Evolutionary conservation across 2,888 invertebrate species (phyloP).

Genomic region (Lydus trimaculatus): DNA sequence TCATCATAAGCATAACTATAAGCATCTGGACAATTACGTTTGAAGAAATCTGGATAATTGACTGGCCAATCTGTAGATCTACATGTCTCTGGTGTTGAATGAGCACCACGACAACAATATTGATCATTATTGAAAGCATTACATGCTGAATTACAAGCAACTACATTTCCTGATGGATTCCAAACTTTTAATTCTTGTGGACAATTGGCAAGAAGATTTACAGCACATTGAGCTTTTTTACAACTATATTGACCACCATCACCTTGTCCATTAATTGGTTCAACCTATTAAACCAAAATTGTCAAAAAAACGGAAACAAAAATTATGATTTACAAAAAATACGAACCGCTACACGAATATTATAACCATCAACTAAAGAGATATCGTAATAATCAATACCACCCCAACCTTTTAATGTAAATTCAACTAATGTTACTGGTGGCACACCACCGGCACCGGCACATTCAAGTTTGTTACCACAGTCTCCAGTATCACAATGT

Average conservation of each 20-base stretch:
- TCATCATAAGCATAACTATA: slow-evolving; percentile 66
- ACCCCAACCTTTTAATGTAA: slow-evolving; percentile 54
- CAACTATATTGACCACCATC: slow-evolving; percentile 55
- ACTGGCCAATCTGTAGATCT: slow-evolving; percentile 52
- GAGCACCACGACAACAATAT: slow-evolving; percentile 61
- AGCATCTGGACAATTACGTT: slow-evolving; percentile 62
- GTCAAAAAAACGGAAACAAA: not conserved
- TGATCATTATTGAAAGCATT: slow-evolving; percentile 59
- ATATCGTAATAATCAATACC: slow-evolving; percentile 60
- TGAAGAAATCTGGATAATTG: slow-evolving; percentile 60
- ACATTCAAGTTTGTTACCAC: slow-evolving; percentile 58
- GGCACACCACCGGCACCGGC: slow-evolving; percentile 59
- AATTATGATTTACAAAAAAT: not conserved
- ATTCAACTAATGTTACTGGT: slow-evolving; percentile 59
- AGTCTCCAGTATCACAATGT: slow-evolving; percentile 58
- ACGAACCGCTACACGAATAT: slow-evolving; percentile 51
- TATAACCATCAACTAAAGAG: slow-evolving; percentile 62
- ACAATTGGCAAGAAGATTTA: slow-evolving; percentile 55
- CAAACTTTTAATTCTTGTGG: slow-evolving; percentile 52
- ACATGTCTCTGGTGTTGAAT: slow-evolving; percentile 59
- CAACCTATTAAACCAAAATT: slow-evolving; percentile 39
- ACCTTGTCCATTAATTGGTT: slow-evolving; percentile 46
- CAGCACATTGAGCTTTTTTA: slow-evolving; percentile 50
- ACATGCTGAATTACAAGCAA: slow-evolving; percentile 63
- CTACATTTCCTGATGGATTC: slow-evolving; percentile 43